Base-by-base conservation (phyloP, 2,888 invertebrate species). In the Alloplasta piceator region DNA sequence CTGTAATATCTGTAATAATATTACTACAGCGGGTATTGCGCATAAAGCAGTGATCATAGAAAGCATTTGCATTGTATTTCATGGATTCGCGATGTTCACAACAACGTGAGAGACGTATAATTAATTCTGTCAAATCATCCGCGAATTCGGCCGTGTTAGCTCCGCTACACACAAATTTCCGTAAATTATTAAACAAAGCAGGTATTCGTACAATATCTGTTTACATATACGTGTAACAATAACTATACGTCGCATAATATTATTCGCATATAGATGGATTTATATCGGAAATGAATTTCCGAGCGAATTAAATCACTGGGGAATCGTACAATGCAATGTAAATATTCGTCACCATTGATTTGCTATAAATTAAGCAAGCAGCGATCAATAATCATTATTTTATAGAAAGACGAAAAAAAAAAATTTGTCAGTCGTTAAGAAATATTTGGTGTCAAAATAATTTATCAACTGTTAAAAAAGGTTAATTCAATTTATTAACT, bases 71-170 rank as follows among this genome's bases (percentile, higher is more conserved):
- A 5, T 52, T 16, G 12, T 52, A 48, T 48, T 5, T n/a, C 6
- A 52, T 14, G 6, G 6, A 16, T 52, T 26, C 52, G 5, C 52
- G n/a, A 26, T 6, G 6, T 52, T 6, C 14, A 52, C 12, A 52
- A 6, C 12, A 52, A 10, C 1, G 43, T 6, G 14, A 71, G 60
- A 43, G 64, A 73, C 46, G 41, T 56, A 63, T 56, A 73, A 78
- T 78, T 78, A 78, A 78, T 78, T 73, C 56, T 73, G 67, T 64
- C 73, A 56, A 79, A 79, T 79, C 68, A 64, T 58, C 68, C 73
- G 73, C 73, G 48, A 79, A 79, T 79, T 74, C 55, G 55, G 26
- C 48, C 26, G 16, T 6, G 52, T 46, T 68, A 12, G 50, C 50
- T 46, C 46, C n/a, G 46, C 3, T 26, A 26, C 26, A 26, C 26